Conservation (phyloP, 2,797 vertebrate genomes). For the Allochrocebus solatus region DNA sequence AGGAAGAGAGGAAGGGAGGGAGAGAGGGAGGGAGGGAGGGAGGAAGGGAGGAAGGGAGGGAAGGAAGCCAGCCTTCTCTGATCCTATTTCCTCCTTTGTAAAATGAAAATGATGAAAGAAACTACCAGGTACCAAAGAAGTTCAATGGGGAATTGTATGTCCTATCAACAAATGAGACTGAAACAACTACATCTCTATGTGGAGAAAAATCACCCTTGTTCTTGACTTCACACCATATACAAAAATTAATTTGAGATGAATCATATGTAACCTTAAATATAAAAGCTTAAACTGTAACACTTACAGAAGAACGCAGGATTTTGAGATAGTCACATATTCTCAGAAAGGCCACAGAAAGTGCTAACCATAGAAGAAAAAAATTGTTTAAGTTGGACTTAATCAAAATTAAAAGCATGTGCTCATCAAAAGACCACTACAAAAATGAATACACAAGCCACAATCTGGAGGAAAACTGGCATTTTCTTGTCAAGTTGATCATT, state of each 20-base stretch:
- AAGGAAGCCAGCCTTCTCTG: background rate
- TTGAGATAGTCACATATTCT: background rate
- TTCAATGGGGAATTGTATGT: background rate
- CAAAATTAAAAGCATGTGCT: background rate
- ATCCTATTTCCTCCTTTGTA: background rate
- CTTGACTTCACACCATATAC: background rate
- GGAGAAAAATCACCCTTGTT: background rate
- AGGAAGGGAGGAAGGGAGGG: too few relatives aligned
- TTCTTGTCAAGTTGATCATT: background rate
- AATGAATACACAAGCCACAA: background rate
- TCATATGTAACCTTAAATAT: background rate
- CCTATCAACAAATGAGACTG: background rate
- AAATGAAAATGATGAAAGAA: background rate
- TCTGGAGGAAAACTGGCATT: background rate
- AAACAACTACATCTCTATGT: background rate
- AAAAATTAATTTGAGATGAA: background rate
- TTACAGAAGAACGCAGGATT: background rate
- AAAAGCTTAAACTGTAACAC: background rate
- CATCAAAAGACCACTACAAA: background rate
- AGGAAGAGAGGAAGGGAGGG: too few relatives aligned
- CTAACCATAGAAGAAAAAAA: background rate
- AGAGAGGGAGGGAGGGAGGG: too few relatives aligned
- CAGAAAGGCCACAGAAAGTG: background rate
- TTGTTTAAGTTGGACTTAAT: background rate
- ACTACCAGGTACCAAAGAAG: background rate